Conservation (phyloP, 1,140 invertebrate genomes). For the Mizuhopecten yessoensis region DNA sequence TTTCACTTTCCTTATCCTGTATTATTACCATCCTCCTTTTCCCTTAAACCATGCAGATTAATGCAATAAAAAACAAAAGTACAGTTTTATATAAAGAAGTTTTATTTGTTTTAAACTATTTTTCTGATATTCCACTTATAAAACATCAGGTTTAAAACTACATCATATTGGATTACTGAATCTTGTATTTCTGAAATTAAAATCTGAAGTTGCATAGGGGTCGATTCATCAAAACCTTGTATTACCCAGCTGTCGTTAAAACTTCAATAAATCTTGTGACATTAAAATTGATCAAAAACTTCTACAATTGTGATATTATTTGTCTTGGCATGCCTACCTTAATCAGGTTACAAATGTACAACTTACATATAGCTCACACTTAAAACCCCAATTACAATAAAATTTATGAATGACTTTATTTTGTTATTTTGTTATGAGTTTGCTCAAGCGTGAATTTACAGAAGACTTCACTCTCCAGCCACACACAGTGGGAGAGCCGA, state of each 20-base stretch:
- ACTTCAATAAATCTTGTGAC: not conserved
- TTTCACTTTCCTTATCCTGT: too few relatives aligned
- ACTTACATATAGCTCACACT: not conserved
- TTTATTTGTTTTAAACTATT: too few relatives aligned
- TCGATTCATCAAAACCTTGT: not conserved
- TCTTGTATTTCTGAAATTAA: not conserved
- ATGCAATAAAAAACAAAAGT: too few relatives aligned
- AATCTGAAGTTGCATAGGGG: not conserved
- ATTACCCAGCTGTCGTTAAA: constrained; percentile 23
- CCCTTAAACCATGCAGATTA: too few relatives aligned
- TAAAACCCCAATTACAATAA: constrained; percentile 35
- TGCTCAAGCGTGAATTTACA: not conserved
- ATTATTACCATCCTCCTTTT: too few relatives aligned
- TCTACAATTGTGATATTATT: not conserved
- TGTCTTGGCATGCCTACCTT: not conserved
- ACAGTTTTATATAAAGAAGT: too few relatives aligned
- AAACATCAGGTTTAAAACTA: not conserved
- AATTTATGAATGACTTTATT: constrained; percentile 36
- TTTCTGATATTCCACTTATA: too few relatives aligned
- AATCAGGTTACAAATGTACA: not conserved
- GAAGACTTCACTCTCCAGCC: not conserved
- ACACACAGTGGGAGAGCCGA: constrained; percentile 14
- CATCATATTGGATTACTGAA: not conserved
- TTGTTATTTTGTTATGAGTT: not conserved
- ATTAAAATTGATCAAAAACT: constrained; percentile 36